These are phyloP conservation scores for Chloropsis hardwickii DNA, from an alignment of 2,113 vertebrate genomes.

Conservation along the genomic window DNA sequence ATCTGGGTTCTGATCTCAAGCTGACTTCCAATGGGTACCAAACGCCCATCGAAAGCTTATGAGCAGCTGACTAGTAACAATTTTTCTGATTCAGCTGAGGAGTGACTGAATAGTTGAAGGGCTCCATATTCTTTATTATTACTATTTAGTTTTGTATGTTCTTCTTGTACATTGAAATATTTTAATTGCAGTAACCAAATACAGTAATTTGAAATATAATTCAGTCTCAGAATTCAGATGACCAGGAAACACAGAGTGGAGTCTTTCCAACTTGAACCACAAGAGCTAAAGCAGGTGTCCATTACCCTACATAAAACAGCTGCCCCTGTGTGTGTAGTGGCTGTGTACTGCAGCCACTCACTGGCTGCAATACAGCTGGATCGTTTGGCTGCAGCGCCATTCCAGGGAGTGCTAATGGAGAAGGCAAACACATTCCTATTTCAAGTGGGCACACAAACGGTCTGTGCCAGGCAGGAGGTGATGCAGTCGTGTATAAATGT, in stretches of 20 bases:
- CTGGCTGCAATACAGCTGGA: not conserved
- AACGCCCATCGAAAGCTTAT: not conserved
- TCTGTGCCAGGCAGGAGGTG: not conserved
- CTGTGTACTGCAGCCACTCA: not conserved
- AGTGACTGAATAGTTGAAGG: not conserved
- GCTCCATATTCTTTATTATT: not conserved
- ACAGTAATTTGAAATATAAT: not conserved
- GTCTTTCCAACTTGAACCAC: not conserved
- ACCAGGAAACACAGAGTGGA: not conserved
- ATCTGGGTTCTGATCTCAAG: not conserved
- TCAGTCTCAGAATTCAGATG: not conserved
- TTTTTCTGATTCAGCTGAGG: not conserved
- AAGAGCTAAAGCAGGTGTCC: not conserved
- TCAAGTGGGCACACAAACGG: accelerated
- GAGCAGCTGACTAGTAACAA: not conserved
- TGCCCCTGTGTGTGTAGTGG: not conserved
- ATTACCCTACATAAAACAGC: not conserved
- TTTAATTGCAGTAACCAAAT: not conserved
- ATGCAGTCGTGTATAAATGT: not conserved
- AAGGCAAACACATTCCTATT: not conserved
- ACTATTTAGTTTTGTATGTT: not conserved
- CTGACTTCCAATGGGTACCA: not conserved
- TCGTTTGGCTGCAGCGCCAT: not conserved
- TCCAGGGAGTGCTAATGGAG: not conserved
- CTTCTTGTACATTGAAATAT: not conserved